Percentiles rank a stretch among this genome's conserved stretches.
phyloP scores from a whole-genome alignment of 2,888 invertebrate genomes.

The Dioctria rufipes region DNA sequence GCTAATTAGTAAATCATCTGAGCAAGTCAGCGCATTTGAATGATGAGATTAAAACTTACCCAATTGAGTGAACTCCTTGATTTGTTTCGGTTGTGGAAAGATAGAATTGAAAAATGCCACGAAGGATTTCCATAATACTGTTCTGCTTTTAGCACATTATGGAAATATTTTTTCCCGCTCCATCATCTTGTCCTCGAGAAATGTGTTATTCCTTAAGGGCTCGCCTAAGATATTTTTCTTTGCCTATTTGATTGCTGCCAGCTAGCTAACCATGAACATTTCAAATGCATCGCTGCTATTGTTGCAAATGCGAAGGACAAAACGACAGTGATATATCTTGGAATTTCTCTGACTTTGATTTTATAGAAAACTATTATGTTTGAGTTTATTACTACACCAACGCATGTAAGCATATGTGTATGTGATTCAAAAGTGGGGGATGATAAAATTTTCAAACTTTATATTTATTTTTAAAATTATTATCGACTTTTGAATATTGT shows the following conservation, averaged over 20 bases:
- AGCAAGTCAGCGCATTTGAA: no score
- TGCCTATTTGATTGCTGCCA: not conserved
- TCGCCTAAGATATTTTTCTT: not conserved
- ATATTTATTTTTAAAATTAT: no score
- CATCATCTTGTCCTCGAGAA: not conserved
- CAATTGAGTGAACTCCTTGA: constrained; percentile 30
- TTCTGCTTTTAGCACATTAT: constrained; percentile 17
- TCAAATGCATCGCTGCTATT: constrained; percentile 39
- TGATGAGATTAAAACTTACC: constrained; percentile 25
- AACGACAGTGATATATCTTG: constrained; percentile 21
- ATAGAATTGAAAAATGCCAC: not conserved
- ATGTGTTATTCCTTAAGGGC: constrained; percentile 16
- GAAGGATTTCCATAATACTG: not conserved
- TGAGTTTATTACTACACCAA: no score
- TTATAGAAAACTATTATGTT: no score
- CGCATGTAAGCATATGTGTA: no score
- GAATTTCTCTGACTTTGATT: constrained; percentile 13
- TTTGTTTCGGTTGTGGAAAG: constrained; percentile 7
- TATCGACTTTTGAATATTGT: no score
- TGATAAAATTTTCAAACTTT: no score
- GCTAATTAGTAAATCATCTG: no score
- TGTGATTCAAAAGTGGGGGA: no score
- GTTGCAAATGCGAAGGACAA: constrained; percentile 24
- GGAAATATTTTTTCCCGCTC: not conserved
- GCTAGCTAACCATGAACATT: constrained; percentile 32